These are phyloP conservation scores for Zosterops borbonicus DNA, from an alignment of 2,113 vertebrate genomes.

Conservation along the genomic window DNA sequence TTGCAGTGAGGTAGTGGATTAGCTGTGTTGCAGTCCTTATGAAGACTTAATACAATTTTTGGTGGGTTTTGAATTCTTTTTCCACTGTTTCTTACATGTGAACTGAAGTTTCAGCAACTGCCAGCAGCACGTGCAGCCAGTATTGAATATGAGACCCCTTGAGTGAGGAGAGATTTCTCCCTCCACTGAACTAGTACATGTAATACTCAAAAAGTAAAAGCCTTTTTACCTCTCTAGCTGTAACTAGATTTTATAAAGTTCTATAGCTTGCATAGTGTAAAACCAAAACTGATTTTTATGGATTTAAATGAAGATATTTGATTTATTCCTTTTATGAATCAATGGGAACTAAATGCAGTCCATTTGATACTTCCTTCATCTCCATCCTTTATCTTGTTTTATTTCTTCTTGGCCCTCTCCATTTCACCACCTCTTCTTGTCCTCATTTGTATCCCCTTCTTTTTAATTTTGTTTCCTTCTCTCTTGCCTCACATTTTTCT, in stretches of 20 bases:
- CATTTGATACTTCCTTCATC: neutral
- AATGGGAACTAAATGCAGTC: neutral
- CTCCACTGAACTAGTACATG: neutral
- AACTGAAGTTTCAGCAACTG: neutral
- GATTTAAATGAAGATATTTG: neutral
- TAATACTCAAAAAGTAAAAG: neutral
- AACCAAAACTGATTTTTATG: neutral
- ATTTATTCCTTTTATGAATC: neutral
- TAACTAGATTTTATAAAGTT: neutral
- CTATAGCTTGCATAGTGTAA: neutral
- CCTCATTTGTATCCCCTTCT: neutral
- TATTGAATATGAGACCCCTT: neutral
- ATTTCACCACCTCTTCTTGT: neutral
- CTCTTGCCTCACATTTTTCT: neutral
- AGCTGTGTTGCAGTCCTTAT: neutral
- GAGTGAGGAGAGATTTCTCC: neutral
- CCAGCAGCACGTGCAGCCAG: neutral
- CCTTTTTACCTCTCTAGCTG: neutral
- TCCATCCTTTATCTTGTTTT: neutral
- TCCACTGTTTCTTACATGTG: neutral
- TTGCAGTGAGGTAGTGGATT: fast-evolving
- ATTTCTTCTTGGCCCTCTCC: neutral
- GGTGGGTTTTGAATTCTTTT: neutral
- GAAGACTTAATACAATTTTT: neutral
- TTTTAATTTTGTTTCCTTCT: neutral